Base-by-base conservation (phyloP, 2,888 invertebrate genomes). In the Cotesia congregata region DNA sequence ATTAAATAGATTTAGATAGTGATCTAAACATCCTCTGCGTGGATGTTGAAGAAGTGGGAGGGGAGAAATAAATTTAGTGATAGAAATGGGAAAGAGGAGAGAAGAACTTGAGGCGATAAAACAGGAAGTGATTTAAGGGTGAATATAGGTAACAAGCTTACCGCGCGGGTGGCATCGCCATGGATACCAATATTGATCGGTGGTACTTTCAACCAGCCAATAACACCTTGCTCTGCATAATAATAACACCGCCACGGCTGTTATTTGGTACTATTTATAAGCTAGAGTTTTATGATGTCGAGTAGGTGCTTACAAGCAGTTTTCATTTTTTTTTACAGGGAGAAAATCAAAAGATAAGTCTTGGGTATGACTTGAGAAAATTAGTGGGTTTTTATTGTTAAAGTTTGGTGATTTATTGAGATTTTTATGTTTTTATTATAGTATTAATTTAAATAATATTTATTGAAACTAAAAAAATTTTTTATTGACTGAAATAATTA, bases 121-220 rank as follows among this genome's bases (percentile, higher is more conserved):
- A 80, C 79, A 78, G 82, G 76, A 84, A 83, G 83, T 83, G 84
- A 85, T 85, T 86, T 83, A 83, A 85, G 65, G 83, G 84, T 82
- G 83, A 85, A 88, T 84, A 84, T 84, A 84, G 86, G 86, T 88
- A 88, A 88, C 86, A 86, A 85, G 86, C 86, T 82, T 50, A 83
- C 80, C 82, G 74, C 76, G 71, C 74, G 83, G 83, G 83, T 83
- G 84, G 85, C 84, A 88, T 88, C 84, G 80, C 86, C 87, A 88
- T 88, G 88, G 88, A 82, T 87, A 88, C 88, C 85, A 82, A 85
- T 88, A 88, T 88, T 86, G 88, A 88, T 88, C 86, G 84, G 82
- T 79, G 81, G 82, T 82, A 79, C 82, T 76, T 50, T 50, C 50
- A 59, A 73, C 67, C 67, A 60, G 65, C 67, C 65, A 65, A 65